Conservation (phyloP, 2,113 vertebrate genomes). For the Dermatemys mawii region DNA sequence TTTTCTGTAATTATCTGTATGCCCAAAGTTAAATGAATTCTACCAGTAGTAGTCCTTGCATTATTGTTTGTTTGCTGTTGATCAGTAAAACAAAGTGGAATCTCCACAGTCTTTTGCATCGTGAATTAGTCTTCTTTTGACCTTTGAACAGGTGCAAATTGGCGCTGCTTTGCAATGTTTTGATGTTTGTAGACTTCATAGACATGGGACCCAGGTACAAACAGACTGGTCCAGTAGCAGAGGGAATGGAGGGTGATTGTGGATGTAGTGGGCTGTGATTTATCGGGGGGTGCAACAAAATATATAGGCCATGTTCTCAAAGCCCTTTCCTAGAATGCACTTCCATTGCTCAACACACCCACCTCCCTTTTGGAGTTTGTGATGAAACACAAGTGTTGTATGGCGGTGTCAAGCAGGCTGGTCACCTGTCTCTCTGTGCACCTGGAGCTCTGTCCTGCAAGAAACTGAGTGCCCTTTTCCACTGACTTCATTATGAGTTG, state of each 20-base stretch:
- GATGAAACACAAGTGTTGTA: background rate
- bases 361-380: background rate
- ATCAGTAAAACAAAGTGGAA: background rate
- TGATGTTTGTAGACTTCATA: background rate
- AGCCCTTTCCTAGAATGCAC: background rate
- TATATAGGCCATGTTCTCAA: background rate
- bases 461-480: background rate
- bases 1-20: background rate
- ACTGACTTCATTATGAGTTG: background rate
- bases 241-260: background rate
- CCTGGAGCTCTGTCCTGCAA: background rate
- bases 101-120: background rate
- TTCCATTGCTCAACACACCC: background rate
- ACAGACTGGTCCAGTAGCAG: background rate
- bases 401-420: background rate
- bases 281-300: background rate
- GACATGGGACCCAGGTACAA: background rate
- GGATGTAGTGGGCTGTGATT: background rate
- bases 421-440: background rate
- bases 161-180: background rate
- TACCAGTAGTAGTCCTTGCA: background rate
- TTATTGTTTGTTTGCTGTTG: background rate
- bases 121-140: background rate
- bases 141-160: background rate
- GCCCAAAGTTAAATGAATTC: conserved; percentile 6